Evolutionary conservation across 1,140 invertebrate species (phyloP), one percentile per base, ranked within the genome.

Genomic region (Portunus trituberculatus): DNA sequence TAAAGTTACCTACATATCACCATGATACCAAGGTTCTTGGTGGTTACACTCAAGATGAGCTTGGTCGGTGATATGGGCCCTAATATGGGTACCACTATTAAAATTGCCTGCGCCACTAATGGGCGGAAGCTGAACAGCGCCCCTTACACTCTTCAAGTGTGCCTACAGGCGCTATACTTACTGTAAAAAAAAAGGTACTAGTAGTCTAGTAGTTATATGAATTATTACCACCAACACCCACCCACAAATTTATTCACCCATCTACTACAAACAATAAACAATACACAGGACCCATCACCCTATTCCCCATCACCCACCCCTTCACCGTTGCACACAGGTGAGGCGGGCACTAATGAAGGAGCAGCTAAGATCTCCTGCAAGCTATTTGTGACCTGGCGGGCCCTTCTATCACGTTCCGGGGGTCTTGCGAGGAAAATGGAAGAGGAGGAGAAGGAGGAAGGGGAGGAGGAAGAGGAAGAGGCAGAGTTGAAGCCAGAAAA

Each of bases 341-440:
- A 16, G 31, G 45, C 86, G 31, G 29, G 14, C 86, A 28, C 16
- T 88, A 88, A 88, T 88, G 86, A 88, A 28, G 86, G 86, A 12
- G 12, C 86, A 46, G 45, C 14, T 88, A 88, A 88, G 86, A 88
- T 46, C 86, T 88, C 86, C 31, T 16, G 16, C 86, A 88, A 39
- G 14, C 86, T 29, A 88, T 88, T 88, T 88, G 86, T 45, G 86
- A 46, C 86, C 2, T 28, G 32, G 16, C 45, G 86, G 0, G 86
- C 7, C 86, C 31, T 28, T 88, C n/a, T 25, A 88, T 88, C 86
- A 88, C 86, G 4, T n/a, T n/a, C 67, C 25, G 20, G 67, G 67
- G 67, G 67, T 0, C 20, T 76, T 12, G 8, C 3, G 20, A 59
- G 52, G 20, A 20, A 1, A 10, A 20, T 4, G 32, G 39, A 39